A percentile compares a stretch with the other conserved stretches of the same genome.
These are phyloP conservation scores for Bembecia ichneumoniformis DNA, from an alignment of 2,888 invertebrate species.

Conservation along the genomic window DNA sequence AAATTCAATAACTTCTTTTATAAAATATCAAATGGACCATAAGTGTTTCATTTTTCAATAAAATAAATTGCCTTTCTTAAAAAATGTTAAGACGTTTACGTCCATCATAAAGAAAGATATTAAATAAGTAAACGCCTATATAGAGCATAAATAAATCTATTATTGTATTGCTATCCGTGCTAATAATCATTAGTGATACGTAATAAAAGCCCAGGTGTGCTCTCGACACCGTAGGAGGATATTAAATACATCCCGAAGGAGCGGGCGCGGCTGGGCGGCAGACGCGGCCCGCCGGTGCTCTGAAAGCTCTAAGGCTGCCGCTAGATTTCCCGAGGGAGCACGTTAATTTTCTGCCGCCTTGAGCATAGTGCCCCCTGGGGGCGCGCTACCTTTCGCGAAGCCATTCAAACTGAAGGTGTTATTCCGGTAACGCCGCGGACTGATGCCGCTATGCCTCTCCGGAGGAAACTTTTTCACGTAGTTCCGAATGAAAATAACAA, in stretches of 20 bases:
- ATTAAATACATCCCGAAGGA: constrained; percentile 64
- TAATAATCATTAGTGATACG: constrained; percentile 1
- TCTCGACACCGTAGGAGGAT: constrained; percentile 35
- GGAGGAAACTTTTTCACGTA: constrained; percentile 47
- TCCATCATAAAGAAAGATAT: too few relatives aligned
- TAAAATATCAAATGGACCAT: too few relatives aligned
- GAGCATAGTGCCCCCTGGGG: constrained; percentile 79
- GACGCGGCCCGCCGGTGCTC: constrained; percentile 12
- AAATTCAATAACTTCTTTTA: too few relatives aligned
- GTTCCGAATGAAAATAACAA: constrained; percentile 44
- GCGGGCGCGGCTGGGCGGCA: constrained; percentile 34
- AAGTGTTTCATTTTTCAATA: too few relatives aligned
- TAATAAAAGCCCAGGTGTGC: background rate
- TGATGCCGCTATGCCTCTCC: constrained; percentile 58
- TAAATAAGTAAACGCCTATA: too few relatives aligned
- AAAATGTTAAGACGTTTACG: too few relatives aligned
- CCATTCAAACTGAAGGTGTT: constrained; percentile 71
- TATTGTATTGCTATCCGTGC: constrained; percentile 6
- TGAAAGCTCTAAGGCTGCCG: constrained; percentile 67
- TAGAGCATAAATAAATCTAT: constrained; percentile 8
- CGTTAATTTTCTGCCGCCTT: constrained; percentile 85
- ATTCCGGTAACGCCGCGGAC: constrained; percentile 61
- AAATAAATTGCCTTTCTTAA: too few relatives aligned
- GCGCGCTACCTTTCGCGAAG: constrained; percentile 69
- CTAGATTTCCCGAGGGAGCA: constrained; percentile 77